A percentile compares a stretch with the other conserved stretches of the same genome.
Evolutionary conservation across 2,113 vertebrate genomes (phyloP).

Genomic region (Ptyas mucosa): DNA sequence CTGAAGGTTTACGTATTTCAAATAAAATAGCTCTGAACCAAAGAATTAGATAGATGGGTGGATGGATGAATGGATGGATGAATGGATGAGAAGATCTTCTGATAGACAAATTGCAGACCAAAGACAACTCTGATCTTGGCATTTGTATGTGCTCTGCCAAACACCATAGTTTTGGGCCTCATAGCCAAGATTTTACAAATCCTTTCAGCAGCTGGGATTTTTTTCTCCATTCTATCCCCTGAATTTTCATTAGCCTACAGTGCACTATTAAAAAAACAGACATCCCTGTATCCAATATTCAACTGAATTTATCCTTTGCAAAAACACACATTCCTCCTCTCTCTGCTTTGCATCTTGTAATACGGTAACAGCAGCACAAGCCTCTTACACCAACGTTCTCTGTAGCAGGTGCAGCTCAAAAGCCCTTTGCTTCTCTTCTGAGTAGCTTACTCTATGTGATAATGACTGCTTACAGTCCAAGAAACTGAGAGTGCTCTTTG

Average conservation of each 20-base stretch:
- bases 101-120: background rate
- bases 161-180: background rate
- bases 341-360: slow-evolving; percentile 20
- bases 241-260: background rate
- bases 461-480: background rate
- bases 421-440: background rate
- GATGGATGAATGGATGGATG: background rate
- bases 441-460: background rate
- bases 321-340: background rate
- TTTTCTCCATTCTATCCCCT: background rate
- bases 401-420: background rate
- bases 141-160: background rate
- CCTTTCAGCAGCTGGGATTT: background rate
- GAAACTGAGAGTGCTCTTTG: background rate
- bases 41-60: background rate
- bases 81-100: background rate
- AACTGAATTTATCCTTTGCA: slow-evolving; percentile 13
- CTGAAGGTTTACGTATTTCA: background rate
- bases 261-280: background rate
- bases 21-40: background rate
- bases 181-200: background rate
- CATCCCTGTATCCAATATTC: background rate
- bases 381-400: accelerated
- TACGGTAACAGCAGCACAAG: background rate
- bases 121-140: background rate